A percentile compares a stretch with the other conserved stretches of the same genome.
Evolutionary conservation across 1,140 invertebrate genomes (phyloP).

Genomic region (Hylyphantes graminicola): DNA sequence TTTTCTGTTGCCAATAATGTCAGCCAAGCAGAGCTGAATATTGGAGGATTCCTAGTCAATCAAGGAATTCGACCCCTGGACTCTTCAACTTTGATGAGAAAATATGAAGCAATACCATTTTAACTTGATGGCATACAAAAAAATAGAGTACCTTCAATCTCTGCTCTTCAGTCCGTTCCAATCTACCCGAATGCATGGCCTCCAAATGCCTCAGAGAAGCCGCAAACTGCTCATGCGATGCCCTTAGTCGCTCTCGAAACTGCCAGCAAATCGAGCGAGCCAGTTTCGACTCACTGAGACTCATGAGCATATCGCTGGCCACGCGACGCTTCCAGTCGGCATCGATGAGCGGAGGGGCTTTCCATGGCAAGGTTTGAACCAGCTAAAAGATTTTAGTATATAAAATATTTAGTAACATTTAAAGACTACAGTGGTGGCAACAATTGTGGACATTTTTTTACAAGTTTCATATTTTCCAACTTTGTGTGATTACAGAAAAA

Average conservation of each 20-base stretch:
- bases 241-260: slow-evolving; percentile 72
- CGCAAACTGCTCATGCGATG: slow-evolving; percentile 78
- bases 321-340: slow-evolving; percentile 80
- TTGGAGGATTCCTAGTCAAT: too few relatives aligned
- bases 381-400: slow-evolving; percentile 64
- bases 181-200: slow-evolving; percentile 76
- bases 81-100: too few relatives aligned
- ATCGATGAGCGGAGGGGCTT: slow-evolving; percentile 75
- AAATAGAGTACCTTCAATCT: slow-evolving; percentile 70
- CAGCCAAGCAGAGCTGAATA: too few relatives aligned
- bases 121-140: background rate
- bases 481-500: too few relatives aligned
- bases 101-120: too few relatives aligned
- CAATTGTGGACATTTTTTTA: too few relatives aligned
- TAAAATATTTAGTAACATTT: too few relatives aligned
- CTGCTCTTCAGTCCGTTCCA: slow-evolving; percentile 86
- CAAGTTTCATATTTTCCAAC: too few relatives aligned
- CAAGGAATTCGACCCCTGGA: too few relatives aligned
- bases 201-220: slow-evolving; percentile 76
- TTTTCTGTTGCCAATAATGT: too few relatives aligned
- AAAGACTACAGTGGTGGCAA: too few relatives aligned
- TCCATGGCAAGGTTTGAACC: slow-evolving; percentile 74
- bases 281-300: slow-evolving; percentile 78
- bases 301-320: slow-evolving; percentile 79
- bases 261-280: slow-evolving; percentile 83